Base-by-base conservation (phyloP, 2,888 invertebrate genomes). In the Dasysyrphus albostriatus region DNA sequence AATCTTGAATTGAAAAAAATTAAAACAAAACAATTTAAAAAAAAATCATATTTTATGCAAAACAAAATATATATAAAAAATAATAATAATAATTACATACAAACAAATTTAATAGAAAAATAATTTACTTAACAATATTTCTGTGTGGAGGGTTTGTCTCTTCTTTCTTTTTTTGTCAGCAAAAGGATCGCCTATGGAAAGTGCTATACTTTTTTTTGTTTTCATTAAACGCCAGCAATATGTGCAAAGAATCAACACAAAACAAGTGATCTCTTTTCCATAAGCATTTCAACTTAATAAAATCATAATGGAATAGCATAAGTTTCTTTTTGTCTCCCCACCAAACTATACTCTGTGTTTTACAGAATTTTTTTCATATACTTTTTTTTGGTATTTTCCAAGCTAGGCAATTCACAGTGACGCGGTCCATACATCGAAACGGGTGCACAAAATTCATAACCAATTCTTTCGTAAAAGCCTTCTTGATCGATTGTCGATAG, bases 401-500 rank as follows among this genome's bases (percentile, higher is more conserved):
- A 90, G 87, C 91, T 92, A 6, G 93, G 92, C 88, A 93, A 89
- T 80, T 92, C 91, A 88, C 92, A 93, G 88, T 92, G 90, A 29
- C 93, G 90, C 24, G 92, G 92, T 44, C 96, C 96, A 90, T 95
- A 96, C 90, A 96, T 95, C 84, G 95, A 95, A 29, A 96, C 92
- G 3, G 96, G 96, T 70, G 94, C 94, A 91, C 96, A 96, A 89
- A 94, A 92, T 81, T 92, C 93, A 90, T 96, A 97, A 67, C 96
- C 96, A 90, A 97, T 94, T 92, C 96, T 96, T 70, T 93, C 92
- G 91, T 97, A 97, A 92, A 97, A 96, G 54, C 94, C 93, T 90
- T 96, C 96, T 91, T 96, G 96, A 34, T 96, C 96, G 90, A 95
- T 95, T 34, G 96, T 96, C 47, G 95, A 95, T 88, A 96, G 92